Base-by-base conservation (phyloP, 1,140 invertebrate genomes). In the Sminthurinus signatus region DNA sequence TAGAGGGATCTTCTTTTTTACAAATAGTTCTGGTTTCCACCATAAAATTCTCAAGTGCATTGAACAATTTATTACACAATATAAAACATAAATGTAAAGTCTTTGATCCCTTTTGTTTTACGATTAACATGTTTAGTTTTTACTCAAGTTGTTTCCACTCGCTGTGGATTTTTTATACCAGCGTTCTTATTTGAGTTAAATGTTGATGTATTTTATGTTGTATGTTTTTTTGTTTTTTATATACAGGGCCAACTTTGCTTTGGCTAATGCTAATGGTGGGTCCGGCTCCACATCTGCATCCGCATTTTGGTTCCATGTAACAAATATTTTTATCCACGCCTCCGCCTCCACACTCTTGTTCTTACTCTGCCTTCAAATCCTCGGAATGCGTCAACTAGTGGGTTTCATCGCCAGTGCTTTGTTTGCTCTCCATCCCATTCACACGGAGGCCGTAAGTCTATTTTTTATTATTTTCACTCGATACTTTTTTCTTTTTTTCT, bases 361-460 rank as follows among this genome's bases (percentile, higher is more conserved):
- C 10, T 78, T 82, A 62, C 80, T 88, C 27, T 86, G 85, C 65
- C 80, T 82, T 27, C 76, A 77, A 2, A 81, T 87, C 8, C 85
- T 84, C 43, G 80, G 82, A 4, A 78, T 88, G 65, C 80, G 81
- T 68, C 80, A 83, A 15, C 81, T 81, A 36, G 86, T 85, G 64
- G 85, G 84, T 2, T 82, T 83, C 2, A 77, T 85, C 21, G 84
- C 85, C 1, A 86, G 85, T 19, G 75, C 86, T 43, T 77, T 94
- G 62, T 96, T 94, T 76, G 89, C 91, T 28, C 83, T 89, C 14
- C 91, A 96, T 78, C 91, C 92, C 21, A 81, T 95, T 64, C 91
- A 96, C 75, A 91, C 89, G 8, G 92, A 95, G 79, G 89, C 86
- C 73, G 86, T 88, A 76, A 86, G 85, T 81, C 39, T 42, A 23